Base-by-base conservation (phyloP, 2,888 invertebrate species). In the Pecten maximus region DNA sequence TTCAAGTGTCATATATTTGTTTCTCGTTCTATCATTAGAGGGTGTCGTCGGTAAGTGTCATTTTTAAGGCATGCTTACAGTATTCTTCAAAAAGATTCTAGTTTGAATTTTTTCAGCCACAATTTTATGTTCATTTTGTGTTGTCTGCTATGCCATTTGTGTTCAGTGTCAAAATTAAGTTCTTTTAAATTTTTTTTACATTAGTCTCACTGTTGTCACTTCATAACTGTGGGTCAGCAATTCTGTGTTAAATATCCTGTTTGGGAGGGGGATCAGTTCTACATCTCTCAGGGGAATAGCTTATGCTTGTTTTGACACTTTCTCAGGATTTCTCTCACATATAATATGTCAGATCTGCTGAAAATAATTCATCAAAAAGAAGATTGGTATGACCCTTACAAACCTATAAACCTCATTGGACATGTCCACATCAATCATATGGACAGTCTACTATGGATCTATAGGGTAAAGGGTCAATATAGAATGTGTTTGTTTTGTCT, bases 251-350 rank as follows among this genome's bases (percentile, higher is more conserved):
- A n/a, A 60, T 60, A 6, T 60, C 8, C n/a, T 60, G 60, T 60
- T 0, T 16, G 1, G 60, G 60, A 8, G n/a, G 8, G 16, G 60
- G 19, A 60, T 60, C 6, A n/a, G 23, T 54, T 10, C 3, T 23
- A 54, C 50, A 23, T 54, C 8, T 4, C 44, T 44, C 44, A 23
- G 16, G 74, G 35, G 35, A 12, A 35, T 28, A 6, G 74, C 74
- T 74, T 74, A 74, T 15, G 74, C 74, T 74, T 74, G 28, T 74
- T 74, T 28, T 74, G 74, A 74, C 28, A 74, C 74, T 74, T 74
- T 28, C 35, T 74, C 28, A 74, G 74, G 10, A 35, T n/a, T 60
- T 60, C 60, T 23, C 6, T 23, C 60, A 60, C 23, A 2, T 60
- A 48, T 48, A 48, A 48, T 54, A 28, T 74, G 74, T 74, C 10